Evolutionary conservation across 2,797 vertebrate genomes (phyloP).

Genomic region (Eulemur coronatus): DNA sequence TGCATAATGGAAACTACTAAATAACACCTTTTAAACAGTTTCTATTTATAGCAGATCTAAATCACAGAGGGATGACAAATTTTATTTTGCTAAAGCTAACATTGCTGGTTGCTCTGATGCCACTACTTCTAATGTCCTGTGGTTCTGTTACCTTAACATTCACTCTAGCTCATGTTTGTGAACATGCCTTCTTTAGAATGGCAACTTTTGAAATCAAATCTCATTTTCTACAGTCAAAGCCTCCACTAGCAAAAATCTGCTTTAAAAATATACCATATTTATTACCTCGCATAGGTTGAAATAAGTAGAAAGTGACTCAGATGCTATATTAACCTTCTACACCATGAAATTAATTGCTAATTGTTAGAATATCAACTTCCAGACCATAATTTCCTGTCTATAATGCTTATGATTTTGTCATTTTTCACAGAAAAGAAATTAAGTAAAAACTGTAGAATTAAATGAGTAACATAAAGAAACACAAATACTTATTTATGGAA

Average conservation of each 20-base stretch:
- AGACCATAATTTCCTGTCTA: neutral
- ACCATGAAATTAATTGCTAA: constrained; percentile 17
- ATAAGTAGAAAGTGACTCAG: neutral
- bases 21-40: constrained; percentile 86
- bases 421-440: neutral
- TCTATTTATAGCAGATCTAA: constrained; percentile 83
- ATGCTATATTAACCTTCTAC: neutral
- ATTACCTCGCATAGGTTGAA: neutral
- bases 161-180: neutral
- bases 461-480: neutral
- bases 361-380: neutral
- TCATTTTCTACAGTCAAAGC: neutral
- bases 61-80: constrained; percentile 78
- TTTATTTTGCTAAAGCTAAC: constrained; percentile 72
- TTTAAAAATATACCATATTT: neutral
- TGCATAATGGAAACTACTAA: constrained; percentile 86
- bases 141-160: neutral
- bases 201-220: neutral
- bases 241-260: neutral
- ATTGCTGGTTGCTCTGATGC: constrained; percentile 43
- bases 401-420: neutral
- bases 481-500: neutral
- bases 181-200: neutral
- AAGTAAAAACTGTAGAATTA: neutral
- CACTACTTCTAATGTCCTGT: constrained; percentile 47